Base-by-base conservation (phyloP, 2,113 vertebrate genomes). In the Thryonomys swinderianus region DNA sequence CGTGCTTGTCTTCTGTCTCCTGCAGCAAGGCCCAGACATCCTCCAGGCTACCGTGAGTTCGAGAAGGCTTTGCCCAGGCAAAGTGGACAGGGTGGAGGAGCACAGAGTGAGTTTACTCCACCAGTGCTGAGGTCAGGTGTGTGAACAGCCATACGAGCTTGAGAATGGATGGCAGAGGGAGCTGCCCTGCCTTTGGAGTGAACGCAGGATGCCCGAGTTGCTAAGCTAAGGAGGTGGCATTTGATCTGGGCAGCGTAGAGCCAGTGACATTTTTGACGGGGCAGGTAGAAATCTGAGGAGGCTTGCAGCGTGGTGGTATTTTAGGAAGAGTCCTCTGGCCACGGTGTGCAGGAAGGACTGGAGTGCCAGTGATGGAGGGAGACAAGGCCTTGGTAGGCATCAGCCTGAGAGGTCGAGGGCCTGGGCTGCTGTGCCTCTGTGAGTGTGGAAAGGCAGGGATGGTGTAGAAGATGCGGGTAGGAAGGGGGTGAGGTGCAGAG, bases 241-340 rank as follows among this genome's bases (percentile, higher is more conserved):
- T 96, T 90, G 87, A 84, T 94, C 95, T 62, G 88, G 96, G 81
- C 96, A 81, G 34, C 9, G 8, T 87, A 92, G 95, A 96, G 94
- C 92, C 96, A 73, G 87, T 87, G 88, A 82, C 55, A 94, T 94
- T 93, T 96, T 87, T 96, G 92, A 90, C 66, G 64, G 94, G 88
- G 94, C 78, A 86, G 92, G 95, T 97, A 71, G 96, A 95, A 95
- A 95, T 96, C 59, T 18, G 95, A 97, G 95, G 88, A 96, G 94
- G 85, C 94, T 96, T 92, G 91, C 95, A 90, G 88, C 67, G 85
- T 37, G 0, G 42, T 78, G 91, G 96, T 95, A 80, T 96, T 97
- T 96, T 95, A 92, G 94, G 92, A 90, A 67, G 85, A 48, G 69
- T 64, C 82, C 83, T 85, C 80, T 91, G 67, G 83, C 34, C 0